These are phyloP conservation scores for Decapterus maruadsi DNA, from an alignment of 2,797 vertebrate genomes.

Conservation along the genomic window DNA sequence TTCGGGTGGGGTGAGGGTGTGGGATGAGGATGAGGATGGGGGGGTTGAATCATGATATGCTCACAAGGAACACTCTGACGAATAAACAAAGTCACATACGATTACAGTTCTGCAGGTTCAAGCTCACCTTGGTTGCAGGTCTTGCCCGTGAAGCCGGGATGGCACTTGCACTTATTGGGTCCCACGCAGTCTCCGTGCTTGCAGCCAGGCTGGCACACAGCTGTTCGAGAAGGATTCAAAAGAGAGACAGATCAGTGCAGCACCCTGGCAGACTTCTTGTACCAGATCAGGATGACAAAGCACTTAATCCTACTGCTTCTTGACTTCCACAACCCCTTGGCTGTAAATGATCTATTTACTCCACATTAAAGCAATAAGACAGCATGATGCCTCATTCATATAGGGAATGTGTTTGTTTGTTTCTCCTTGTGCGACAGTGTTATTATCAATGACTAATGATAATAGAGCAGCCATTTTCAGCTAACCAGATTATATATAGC, in stretches of 20 bases:
- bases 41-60: constrained; percentile 12
- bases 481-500: constrained; percentile 8
- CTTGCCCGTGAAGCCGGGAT: constrained; percentile 95
- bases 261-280: constrained; percentile 51
- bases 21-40: background rate
- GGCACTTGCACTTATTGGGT: constrained; percentile 97
- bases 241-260: constrained; percentile 71
- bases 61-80: background rate
- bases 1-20: background rate
- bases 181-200: constrained; percentile 97
- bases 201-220: constrained; percentile 94
- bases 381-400: constrained; percentile 31
- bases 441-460: constrained; percentile 59
- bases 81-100: constrained; percentile 7
- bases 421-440: constrained; percentile 37
- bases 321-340: constrained; percentile 45
- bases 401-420: constrained; percentile 42
- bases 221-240: constrained; percentile 82
- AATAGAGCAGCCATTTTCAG: constrained; percentile 44
- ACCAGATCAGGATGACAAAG: constrained; percentile 69
- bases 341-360: constrained; percentile 60
- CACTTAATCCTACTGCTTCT: constrained; percentile 65
- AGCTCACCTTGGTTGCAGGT: constrained; percentile 97
- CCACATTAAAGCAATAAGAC: constrained; percentile 37
- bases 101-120: constrained; percentile 4